Evolutionary conservation across 2,113 vertebrate genomes (phyloP).

Genomic region (Chloroceryle aenea): DNA sequence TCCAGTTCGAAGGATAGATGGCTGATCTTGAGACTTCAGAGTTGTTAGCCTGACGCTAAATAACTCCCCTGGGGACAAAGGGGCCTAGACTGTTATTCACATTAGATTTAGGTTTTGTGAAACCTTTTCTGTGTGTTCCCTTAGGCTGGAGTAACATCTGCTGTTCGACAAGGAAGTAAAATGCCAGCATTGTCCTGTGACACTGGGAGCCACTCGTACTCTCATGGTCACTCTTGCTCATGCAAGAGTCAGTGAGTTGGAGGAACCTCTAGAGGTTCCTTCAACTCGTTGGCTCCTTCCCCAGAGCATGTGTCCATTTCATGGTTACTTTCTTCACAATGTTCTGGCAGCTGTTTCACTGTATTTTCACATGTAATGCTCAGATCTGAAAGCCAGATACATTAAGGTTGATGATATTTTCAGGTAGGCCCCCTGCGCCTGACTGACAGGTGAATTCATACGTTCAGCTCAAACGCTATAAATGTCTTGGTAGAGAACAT

Average conservation of each 20-base stretch:
- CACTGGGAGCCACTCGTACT: neutral
- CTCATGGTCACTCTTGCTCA: neutral
- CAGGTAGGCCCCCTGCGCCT: neutral
- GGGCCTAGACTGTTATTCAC: neutral
- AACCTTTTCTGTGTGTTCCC: neutral
- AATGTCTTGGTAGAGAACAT: neutral
- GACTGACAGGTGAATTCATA: constrained; percentile 66
- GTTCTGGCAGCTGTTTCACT: neutral
- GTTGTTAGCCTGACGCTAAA: neutral
- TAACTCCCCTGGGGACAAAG: neutral
- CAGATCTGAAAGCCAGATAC: neutral
- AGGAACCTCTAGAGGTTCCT: neutral
- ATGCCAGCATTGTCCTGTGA: neutral
- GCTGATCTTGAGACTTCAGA: constrained; percentile 17
- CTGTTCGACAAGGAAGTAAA: neutral
- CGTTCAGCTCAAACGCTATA: neutral
- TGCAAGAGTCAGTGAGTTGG: neutral
- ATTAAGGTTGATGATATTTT: neutral
- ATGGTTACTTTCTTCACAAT: neutral
- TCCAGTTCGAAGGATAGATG: neutral
- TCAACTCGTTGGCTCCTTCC: neutral
- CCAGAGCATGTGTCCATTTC: neutral
- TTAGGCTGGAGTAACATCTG: neutral
- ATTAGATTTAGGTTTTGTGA: neutral
- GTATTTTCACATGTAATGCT: neutral